These are phyloP conservation scores for Macquaria australasica DNA, from an alignment of 2,113 vertebrate genomes.

Conservation along the genomic window DNA sequence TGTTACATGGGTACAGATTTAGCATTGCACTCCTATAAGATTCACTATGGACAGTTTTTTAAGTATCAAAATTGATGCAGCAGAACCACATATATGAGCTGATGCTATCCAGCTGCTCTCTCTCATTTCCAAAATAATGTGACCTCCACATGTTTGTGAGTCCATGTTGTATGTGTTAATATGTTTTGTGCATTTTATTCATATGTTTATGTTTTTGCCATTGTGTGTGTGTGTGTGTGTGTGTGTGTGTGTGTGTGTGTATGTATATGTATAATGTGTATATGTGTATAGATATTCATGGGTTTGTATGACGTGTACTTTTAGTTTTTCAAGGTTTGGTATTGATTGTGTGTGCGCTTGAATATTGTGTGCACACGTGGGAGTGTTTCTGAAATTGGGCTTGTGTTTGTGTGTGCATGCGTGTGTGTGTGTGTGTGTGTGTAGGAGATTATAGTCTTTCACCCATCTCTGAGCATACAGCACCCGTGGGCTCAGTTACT, in stretches of 20 bases:
- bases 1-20: not conserved
- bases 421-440: constrained; percentile 11
- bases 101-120: too few relatives aligned
- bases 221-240: too few relatives aligned
- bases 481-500: constrained; percentile 60
- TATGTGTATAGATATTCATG: too few relatives aligned
- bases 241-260: too few relatives aligned
- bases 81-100: not conserved
- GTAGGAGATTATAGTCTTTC: constrained; percentile 60
- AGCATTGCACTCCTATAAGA: not conserved
- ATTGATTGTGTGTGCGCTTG: not conserved
- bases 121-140: too few relatives aligned
- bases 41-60: not conserved
- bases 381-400: constrained; percentile 5
- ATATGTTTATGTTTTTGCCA: too few relatives aligned
- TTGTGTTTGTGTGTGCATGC: constrained; percentile 4
- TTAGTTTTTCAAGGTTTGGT: not conserved
- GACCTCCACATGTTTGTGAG: too few relatives aligned
- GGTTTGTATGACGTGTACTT: not conserved
- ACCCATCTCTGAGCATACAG: constrained; percentile 63
- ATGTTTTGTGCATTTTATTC: too few relatives aligned
- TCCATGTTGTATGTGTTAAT: too few relatives aligned
- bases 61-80: not conserved
- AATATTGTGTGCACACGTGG: not conserved
- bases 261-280: too few relatives aligned